phyloP scores from a whole-genome alignment of 2,113 vertebrate genomes.

The Nicator chloris region DNA sequence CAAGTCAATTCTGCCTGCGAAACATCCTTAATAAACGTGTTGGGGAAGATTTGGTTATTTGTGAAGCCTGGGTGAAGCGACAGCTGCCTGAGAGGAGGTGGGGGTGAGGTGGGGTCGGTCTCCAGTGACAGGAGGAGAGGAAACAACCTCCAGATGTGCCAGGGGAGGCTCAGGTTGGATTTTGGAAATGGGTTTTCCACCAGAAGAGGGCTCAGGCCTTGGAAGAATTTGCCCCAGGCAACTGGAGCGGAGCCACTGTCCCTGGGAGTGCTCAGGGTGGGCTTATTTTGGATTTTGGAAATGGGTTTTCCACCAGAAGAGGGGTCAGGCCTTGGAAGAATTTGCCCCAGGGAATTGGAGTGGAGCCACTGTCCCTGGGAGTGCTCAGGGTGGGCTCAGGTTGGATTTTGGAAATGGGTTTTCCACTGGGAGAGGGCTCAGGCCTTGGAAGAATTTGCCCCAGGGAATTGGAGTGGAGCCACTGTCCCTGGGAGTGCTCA shows the following conservation, averaged over 20 bases:
- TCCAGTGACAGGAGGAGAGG: neutral
- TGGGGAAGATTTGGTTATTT: neutral
- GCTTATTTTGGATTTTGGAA: neutral
- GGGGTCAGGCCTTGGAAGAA: neutral
- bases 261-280: neutral
- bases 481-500: neutral
- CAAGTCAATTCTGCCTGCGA: neutral
- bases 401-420: neutral
- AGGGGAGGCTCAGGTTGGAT: neutral
- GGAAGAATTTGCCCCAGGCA: neutral
- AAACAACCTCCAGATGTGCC: accelerated
- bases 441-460: neutral
- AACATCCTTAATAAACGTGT: accelerated
- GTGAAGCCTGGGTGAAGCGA: neutral
- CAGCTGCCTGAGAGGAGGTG: neutral
- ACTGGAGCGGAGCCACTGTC: neutral
- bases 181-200: neutral
- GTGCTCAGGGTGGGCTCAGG: neutral
- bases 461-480: neutral
- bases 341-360: neutral
- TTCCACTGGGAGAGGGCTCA: neutral
- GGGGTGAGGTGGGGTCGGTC: neutral
- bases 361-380: neutral
- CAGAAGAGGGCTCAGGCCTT: neutral
- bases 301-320: neutral